Conservation (phyloP, 1,140 invertebrate genomes). For the Planococcus citri region DNA sequence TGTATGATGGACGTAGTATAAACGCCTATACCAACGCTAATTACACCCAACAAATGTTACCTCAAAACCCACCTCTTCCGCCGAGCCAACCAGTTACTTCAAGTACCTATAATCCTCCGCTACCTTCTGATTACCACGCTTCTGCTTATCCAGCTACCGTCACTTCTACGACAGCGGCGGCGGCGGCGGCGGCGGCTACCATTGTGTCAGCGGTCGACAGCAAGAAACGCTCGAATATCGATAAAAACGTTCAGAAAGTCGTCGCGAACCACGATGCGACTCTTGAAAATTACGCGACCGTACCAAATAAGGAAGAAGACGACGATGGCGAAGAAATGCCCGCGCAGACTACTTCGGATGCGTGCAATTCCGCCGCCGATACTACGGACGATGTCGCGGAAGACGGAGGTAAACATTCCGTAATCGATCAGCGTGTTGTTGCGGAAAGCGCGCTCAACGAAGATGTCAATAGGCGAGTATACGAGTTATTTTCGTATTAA, state of each 20-base stretch:
- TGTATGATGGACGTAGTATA: not conserved
- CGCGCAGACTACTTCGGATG: too few relatives aligned
- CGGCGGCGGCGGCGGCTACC: not conserved
- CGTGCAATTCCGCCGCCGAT: too few relatives aligned
- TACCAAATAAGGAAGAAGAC: too few relatives aligned
- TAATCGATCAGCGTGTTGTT: too few relatives aligned
- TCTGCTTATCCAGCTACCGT: not conserved
- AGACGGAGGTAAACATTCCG: too few relatives aligned
- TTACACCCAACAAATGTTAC: conserved; percentile 9
- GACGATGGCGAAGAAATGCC: too few relatives aligned
- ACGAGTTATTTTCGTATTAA: too few relatives aligned
- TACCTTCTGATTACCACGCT: not conserved
- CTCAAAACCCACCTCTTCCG: not conserved
- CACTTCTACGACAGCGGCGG: not conserved
- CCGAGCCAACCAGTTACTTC: not conserved
- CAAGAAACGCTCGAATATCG: not conserved
- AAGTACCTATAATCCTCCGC: not conserved
- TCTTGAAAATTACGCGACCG: too few relatives aligned
- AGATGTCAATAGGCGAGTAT: too few relatives aligned
- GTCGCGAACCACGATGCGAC: too few relatives aligned
- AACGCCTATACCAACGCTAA: not conserved
- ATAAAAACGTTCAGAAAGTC: not conserved
- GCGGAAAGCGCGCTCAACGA: too few relatives aligned
- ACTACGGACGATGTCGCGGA: too few relatives aligned
- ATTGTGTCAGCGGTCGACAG: not conserved